Evolutionary conservation across 2,888 invertebrate genomes (phyloP), one percentile per base, ranked within the genome.

Genomic region (Ecdyonurus torrentis): DNA sequence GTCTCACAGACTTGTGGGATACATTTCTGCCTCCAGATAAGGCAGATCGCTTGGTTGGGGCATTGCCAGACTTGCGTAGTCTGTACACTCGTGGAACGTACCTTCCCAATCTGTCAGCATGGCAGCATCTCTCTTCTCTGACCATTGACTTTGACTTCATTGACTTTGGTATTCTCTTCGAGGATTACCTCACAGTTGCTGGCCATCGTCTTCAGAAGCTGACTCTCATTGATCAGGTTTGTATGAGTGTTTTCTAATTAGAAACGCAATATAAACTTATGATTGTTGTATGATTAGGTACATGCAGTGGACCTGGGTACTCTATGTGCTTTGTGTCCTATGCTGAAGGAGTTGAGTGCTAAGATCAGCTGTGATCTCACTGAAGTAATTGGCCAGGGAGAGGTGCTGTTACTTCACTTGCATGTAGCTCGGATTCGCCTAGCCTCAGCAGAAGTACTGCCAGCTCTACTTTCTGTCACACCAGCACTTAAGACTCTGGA

Each of bases 1-100:
- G 65, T 10, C 66, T 71, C 23, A 69, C 70, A 1, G 70, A 71
- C 53, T 65, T 71, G 10, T 71, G 69, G 68, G 71, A 71, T 65
- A 71, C 69, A 20, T 69, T 69, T 23, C 64, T 71, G 58, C 70
- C 71, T 15, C 66, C 65, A 10, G 68, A 67, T 2, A 71, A 71
- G 65, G 67, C 69, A 1, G 61, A 61, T 0, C 59, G 63, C 10
- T 64, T 71, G 7, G 64, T 66, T 25, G 63, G 63, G 55, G 67
- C 67, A 52, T 64, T 68, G 20, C 70, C 70, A 1, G 63, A 67
- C n/a, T 65, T 70, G 53, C 67, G 62, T 19, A 64, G 65, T 5
- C 65, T 67, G 20, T 68, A 68, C 64, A 69, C 69, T 5, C 61
- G 69, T n/a, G 66, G 65, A 19, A 64, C 66, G 23, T 68, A 67